Base-by-base conservation (phyloP, 2,113 vertebrate genomes). In the Marcusenius ussheri region DNA sequence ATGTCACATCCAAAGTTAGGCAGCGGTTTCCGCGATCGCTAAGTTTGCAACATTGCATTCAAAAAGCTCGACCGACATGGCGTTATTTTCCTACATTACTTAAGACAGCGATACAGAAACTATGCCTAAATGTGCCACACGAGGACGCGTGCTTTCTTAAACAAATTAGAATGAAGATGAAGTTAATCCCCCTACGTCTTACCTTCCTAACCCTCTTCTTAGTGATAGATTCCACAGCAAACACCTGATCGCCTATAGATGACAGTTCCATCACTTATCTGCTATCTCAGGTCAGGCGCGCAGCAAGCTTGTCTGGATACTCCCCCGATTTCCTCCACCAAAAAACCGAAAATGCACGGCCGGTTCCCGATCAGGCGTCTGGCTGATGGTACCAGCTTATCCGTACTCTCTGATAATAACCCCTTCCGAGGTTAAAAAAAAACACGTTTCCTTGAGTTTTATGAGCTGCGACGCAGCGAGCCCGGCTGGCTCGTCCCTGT, bases 181-280 rank as follows among this genome's bases (percentile, higher is more conserved):
- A 83, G 31, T 80, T 1, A 21, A 24, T 58, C 31, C 19, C 19
- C 17, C 21, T 8, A 83, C 46, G 74, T 17, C 27, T 93, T 96
- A 99, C 98, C 98, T 98, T 99, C 91, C 96, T 93, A 91, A 98
- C 95, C 93, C 98, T 97, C 95, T 98, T 99, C 96, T 98, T 99
- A 87, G 96, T 94, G 94, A 99, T 96, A 90, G 97, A 97, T 91
- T 99, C 98, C 93, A 99, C 98, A 0, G 98, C 98, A 89, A 99
- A 98, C 95, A 99, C 98, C 96, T 99, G 98, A 96, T 99, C 98
- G 47, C 98, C 98, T 77, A 99, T 98, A 56, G 98, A 98, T 91
- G 98, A 99, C 94, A 99, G 97, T 97, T 99, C 98, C 98, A 99
- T 99, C 94, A 90, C 21, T 90, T 17, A 45, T n/a, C 58, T 84